A percentile compares a stretch with the other conserved stretches of the same genome.
These are phyloP conservation scores for Drosophila nigricruria DNA, from an alignment of 2,888 invertebrate genomes.

Conservation along the genomic window DNA sequence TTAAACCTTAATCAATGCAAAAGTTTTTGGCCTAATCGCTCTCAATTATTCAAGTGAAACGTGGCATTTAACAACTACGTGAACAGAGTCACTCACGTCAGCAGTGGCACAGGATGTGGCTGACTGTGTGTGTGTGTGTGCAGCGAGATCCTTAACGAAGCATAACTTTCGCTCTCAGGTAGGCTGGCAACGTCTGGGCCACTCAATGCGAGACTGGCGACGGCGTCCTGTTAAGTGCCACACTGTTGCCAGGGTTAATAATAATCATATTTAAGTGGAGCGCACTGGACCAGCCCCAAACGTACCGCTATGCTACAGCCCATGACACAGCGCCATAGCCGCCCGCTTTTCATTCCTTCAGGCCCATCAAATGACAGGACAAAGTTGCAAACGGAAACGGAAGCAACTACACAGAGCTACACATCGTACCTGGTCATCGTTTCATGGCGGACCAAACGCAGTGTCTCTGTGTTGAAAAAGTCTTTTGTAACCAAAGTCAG, in stretches of 20 bases:
- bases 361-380: slow-evolving; percentile 48
- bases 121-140: not conserved
- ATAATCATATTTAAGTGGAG: slow-evolving; percentile 76
- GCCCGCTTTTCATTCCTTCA: not conserved
- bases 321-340: no score
- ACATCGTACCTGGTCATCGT: slow-evolving; percentile 47
- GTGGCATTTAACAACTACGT: slow-evolving; percentile 84
- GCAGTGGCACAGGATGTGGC: slow-evolving; percentile 34
- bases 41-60: slow-evolving; percentile 84
- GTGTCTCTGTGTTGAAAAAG: slow-evolving; percentile 33
- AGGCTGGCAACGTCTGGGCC: slow-evolving; percentile 56
- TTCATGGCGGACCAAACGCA: slow-evolving; percentile 25
- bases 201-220: slow-evolving; percentile 55
- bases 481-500: slow-evolving; percentile 60
- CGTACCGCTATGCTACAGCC: not conserved
- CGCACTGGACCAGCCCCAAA: slow-evolving; percentile 21
- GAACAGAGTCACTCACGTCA: slow-evolving; percentile 55
- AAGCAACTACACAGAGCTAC: slow-evolving; percentile 65
- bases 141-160: slow-evolving; percentile 66
- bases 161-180: slow-evolving; percentile 77
- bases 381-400: slow-evolving; percentile 80
- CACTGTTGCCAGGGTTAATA: slow-evolving; percentile 69
- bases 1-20: slow-evolving; percentile 83
- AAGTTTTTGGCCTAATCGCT: slow-evolving; percentile 84
- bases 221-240: slow-evolving; percentile 63